These are phyloP conservation scores for Macrobrachium rosenbergii DNA, from an alignment of 1,140 invertebrate species.

Conservation along the genomic window DNA sequence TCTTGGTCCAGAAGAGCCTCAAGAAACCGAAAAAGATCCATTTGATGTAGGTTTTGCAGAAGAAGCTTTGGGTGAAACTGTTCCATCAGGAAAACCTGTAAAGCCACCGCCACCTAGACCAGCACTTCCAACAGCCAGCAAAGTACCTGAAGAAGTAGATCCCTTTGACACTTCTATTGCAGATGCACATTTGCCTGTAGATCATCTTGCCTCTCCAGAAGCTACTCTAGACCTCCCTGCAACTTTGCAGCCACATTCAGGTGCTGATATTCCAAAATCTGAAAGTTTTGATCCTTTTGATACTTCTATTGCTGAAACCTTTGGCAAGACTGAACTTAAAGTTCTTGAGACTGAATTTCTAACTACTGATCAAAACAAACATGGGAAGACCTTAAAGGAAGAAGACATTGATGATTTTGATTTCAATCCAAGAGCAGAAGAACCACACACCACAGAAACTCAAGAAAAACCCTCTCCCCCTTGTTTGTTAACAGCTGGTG, in stretches of 20 bases:
- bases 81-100: background rate
- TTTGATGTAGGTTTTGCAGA: conserved; percentile 89
- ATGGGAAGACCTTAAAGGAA: background rate
- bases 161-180: conserved; percentile 65
- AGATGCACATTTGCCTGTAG: conserved; percentile 51
- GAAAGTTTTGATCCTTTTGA: conserved; percentile 67
- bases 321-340: conserved; percentile 63
- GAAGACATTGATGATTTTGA: conserved; percentile 74
- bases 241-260: conserved; percentile 55
- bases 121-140: conserved; percentile 51
- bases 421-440: conserved; percentile 78
- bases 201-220: conserved; percentile 61
- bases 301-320: conserved; percentile 65
- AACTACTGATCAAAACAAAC: conserved; percentile 2
- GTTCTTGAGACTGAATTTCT: conserved; percentile 66
- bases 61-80: conserved; percentile 17
- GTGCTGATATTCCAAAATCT: conserved; percentile 47
- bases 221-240: conserved; percentile 60
- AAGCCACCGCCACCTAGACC: conserved; percentile 33
- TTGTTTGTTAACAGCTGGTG: conserved; percentile 58
- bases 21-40: conserved; percentile 76
- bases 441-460: conserved; percentile 66
- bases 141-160: conserved; percentile 53
- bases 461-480: conserved; percentile 14
- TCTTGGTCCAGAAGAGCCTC: conserved; percentile 61